These are phyloP conservation scores for Conus canariensis DNA, from an alignment of 2,888 invertebrate species.

Conservation along the genomic window DNA sequence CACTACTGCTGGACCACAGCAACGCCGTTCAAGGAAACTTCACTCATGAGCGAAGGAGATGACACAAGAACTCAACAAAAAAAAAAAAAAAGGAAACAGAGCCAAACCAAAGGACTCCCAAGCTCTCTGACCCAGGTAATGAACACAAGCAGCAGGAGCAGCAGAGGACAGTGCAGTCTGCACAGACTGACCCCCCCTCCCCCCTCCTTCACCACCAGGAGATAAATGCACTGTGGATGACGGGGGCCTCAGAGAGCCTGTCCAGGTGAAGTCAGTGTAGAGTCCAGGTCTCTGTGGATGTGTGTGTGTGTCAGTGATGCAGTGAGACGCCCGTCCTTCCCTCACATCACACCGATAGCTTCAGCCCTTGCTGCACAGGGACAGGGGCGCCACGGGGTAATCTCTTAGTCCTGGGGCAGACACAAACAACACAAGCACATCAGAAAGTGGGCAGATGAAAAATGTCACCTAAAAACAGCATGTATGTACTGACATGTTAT, in stretches of 20 bases:
- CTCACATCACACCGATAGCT: slow-evolving; percentile 60
- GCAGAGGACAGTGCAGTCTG: neutral
- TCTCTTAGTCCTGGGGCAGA: slow-evolving; percentile 63
- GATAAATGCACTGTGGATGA: slow-evolving; percentile 22
- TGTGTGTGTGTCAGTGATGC: neutral
- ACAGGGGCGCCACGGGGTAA: slow-evolving; percentile 63
- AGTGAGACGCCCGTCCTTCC: neutral
- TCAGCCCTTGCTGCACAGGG: slow-evolving; percentile 66
- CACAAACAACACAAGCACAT: slow-evolving; percentile 39
- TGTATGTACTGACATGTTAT: neutral
- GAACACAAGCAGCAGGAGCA: neutral
- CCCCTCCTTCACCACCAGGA: neutral
- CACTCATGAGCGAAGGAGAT: neutral
- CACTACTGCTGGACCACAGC: neutral
- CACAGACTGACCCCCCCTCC: neutral
- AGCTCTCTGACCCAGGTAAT: neutral
- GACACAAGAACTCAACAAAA: neutral
- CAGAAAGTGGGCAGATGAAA: neutral
- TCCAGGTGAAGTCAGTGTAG: neutral
- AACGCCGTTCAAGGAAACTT: neutral
- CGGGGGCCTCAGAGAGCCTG: neutral
- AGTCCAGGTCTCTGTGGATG: neutral
- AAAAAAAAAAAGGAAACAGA: no score
- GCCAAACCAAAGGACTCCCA: neutral
- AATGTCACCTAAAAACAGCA: neutral